These are phyloP conservation scores for Papilio protenor DNA, from an alignment of 2,888 invertebrate species.

Conservation along the genomic window DNA sequence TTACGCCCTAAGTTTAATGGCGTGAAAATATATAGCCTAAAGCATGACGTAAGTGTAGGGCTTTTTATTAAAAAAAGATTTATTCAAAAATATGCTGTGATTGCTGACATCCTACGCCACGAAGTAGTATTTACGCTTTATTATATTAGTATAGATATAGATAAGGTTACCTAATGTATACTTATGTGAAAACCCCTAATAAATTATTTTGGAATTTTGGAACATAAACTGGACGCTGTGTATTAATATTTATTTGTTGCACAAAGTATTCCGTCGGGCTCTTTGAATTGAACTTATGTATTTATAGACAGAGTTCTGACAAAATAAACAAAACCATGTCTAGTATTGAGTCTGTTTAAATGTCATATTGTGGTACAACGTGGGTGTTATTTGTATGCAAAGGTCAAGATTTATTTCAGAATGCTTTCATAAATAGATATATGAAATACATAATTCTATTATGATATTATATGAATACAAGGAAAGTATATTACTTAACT, in stretches of 20 bases:
- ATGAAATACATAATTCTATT: background rate
- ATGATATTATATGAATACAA: background rate
- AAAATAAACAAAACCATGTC: background rate
- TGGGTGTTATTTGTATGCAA: slow-evolving; percentile 1
- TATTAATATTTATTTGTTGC: background rate
- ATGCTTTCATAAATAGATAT: background rate
- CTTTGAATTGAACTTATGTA: background rate
- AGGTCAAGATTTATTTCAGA: slow-evolving; percentile 2
- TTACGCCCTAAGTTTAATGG: no score
- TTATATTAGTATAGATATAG: no score
- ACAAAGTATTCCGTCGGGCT: background rate
- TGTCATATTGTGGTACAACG: slow-evolving; percentile 10
- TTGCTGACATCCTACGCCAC: no score
- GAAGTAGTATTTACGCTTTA: no score
- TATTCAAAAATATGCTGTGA: no score
- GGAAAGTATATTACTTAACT: no score
- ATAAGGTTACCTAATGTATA: no score
- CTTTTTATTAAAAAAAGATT: no score
- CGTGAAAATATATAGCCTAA: no score
- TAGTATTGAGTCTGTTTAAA: background rate
- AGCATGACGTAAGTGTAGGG: no score
- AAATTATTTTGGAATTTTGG: no score
- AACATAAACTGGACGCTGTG: background rate
- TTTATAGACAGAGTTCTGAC: background rate
- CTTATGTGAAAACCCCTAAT: no score